Evolutionary conservation across 2,797 vertebrate species (phyloP).

Genomic region (Hyperoplus immaculatus): DNA sequence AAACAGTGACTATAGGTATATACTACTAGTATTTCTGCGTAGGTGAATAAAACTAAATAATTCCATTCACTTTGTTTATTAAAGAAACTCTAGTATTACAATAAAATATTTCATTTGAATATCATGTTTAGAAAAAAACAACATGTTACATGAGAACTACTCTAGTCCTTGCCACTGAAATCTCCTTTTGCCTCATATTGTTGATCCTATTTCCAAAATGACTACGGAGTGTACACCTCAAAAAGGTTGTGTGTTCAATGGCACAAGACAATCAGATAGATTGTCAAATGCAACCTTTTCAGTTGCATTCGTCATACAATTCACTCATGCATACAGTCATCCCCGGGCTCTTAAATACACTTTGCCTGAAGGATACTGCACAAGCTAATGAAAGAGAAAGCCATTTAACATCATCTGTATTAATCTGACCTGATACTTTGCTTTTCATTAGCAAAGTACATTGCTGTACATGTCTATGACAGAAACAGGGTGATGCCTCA

Average conservation of each 20-base stretch:
- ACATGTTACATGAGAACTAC: slow-evolving; percentile 10
- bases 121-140: not conserved
- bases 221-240: not conserved
- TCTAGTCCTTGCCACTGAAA: not conserved
- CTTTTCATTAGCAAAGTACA: slow-evolving; percentile 56
- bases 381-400: slow-evolving; percentile 11
- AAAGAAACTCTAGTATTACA: not conserved
- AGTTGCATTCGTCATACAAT: slow-evolving; percentile 1
- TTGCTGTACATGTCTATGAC: slow-evolving; percentile 30
- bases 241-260: not conserved
- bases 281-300: not conserved
- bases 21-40: not conserved
- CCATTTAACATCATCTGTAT: slow-evolving; percentile 25
- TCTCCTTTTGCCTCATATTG: not conserved
- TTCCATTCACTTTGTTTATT: not conserved
- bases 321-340: slow-evolving; percentile 17
- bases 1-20: slow-evolving; percentile 7
- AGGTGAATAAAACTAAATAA: not conserved
- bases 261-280: slow-evolving; percentile 6
- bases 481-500: slow-evolving; percentile 38
- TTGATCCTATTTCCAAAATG: slow-evolving; percentile 6
- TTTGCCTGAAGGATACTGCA: slow-evolving; percentile 33
- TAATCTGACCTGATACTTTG: slow-evolving; percentile 40
- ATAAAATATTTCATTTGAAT: not conserved
- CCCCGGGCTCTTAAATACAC: slow-evolving; percentile 8